A percentile compares a stretch with the other conserved stretches of the same genome.
phyloP scores from a whole-genome alignment of 2,113 vertebrate genomes.

The Terrapene triunguis region DNA sequence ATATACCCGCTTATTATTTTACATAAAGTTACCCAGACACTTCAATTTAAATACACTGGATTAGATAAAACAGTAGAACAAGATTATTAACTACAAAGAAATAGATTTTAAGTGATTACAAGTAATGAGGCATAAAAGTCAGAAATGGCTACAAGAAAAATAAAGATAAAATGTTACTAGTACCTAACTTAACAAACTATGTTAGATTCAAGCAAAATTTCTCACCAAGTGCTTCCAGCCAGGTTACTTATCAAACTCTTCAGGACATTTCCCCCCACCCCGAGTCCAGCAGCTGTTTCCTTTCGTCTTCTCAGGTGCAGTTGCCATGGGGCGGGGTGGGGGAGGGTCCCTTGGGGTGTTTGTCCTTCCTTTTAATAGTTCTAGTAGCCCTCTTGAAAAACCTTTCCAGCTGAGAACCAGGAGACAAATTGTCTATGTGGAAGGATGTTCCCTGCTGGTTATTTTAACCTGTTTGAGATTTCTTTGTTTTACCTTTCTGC shows the following conservation, averaged over 20 bases:
- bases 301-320: too few relatives aligned
- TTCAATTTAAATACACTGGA: too few relatives aligned
- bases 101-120: too few relatives aligned
- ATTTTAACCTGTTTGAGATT: not conserved
- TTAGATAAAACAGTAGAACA: too few relatives aligned
- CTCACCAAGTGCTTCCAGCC: not conserved
- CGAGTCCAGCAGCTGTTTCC: too few relatives aligned
- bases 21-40: too few relatives aligned
- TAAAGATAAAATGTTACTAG: not conserved
- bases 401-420: not conserved
- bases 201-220: not conserved
- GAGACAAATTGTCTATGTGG: not conserved
- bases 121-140: not conserved
- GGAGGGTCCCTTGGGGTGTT: not conserved
- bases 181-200: not conserved
- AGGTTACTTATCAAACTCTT: not conserved
- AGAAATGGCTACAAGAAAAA: not conserved
- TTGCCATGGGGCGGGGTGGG: too few relatives aligned
- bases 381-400: not conserved
- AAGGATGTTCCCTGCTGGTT: not conserved
- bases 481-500: not conserved
- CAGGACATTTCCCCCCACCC: too few relatives aligned
- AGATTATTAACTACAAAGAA: too few relatives aligned
- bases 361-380: not conserved
- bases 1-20: too few relatives aligned